Percentiles rank a stretch among this genome's conserved stretches.
Evolutionary conservation across 2,797 vertebrate genomes (phyloP).

Genomic region (Falco concolor): DNA sequence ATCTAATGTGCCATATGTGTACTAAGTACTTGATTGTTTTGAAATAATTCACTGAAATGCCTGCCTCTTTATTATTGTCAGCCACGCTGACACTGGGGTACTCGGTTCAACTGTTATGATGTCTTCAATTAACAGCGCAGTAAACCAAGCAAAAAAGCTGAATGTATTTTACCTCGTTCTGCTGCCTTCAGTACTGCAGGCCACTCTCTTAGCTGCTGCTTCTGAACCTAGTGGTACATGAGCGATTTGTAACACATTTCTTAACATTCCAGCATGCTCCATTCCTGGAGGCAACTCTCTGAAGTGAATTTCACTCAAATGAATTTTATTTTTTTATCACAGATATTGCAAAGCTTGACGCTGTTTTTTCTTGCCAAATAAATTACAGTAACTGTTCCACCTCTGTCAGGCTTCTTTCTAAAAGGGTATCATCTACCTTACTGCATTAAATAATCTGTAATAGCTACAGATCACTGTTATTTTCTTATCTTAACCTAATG

Average conservation of each 20-base stretch:
- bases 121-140: not conserved
- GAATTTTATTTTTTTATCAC: constrained; percentile 52
- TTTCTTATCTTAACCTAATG: constrained; percentile 67
- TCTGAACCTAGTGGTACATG: not conserved
- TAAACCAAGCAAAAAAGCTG: not conserved
- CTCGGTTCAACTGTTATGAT: not conserved
- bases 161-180: not conserved
- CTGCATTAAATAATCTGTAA: constrained; percentile 60
- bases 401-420: constrained; percentile 57
- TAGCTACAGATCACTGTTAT: constrained; percentile 54
- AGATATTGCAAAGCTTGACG: constrained; percentile 10
- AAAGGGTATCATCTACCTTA: constrained; percentile 63
- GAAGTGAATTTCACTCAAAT: constrained; percentile 37
- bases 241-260: not conserved
- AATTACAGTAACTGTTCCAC: constrained; percentile 32
- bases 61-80: not conserved
- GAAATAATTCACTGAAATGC: not conserved
- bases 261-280: not conserved
- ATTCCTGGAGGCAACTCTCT: constrained; percentile 26
- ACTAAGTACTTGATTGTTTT: not conserved
- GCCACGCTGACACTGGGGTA: not conserved
- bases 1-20: not conserved
- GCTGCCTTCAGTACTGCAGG: not conserved
- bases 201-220: not conserved
- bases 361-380: constrained; percentile 43